A percentile compares a stretch with the other conserved stretches of the same genome.
phyloP scores from a whole-genome alignment of 2,888 invertebrate species.

The Spatulosminthurus flaviceps region DNA sequence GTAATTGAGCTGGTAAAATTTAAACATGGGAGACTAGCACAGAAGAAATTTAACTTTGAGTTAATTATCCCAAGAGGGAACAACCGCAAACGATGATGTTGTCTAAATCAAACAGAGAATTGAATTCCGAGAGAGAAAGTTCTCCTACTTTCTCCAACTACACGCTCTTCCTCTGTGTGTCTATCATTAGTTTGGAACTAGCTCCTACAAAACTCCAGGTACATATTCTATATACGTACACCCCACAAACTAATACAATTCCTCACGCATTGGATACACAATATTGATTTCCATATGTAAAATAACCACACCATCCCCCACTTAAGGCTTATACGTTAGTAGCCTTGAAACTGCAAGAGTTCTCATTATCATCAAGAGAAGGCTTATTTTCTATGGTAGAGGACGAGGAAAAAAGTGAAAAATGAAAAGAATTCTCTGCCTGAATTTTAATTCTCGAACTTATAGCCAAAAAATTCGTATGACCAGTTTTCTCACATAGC shows the following conservation, averaged over 20 bases:
- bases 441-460: neutral
- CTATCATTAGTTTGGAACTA: constrained; percentile 47
- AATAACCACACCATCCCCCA: neutral
- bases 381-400: neutral
- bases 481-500: too few relatives aligned
- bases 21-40: constrained; percentile 36
- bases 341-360: constrained; percentile 1
- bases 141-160: too few relatives aligned
- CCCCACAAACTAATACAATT: constrained; percentile 3
- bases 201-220: neutral
- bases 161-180: constrained; percentile 47
- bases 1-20: constrained; percentile 56
- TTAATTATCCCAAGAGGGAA: constrained; percentile 62
- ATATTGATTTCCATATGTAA: neutral
- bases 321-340: neutral
- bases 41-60: constrained; percentile 41
- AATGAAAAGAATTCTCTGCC: neutral
- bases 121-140: neutral
- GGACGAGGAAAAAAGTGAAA: neutral
- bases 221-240: neutral
- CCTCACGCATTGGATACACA: neutral
- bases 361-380: neutral
- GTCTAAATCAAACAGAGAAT: constrained; percentile 58
- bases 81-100: constrained; percentile 56
- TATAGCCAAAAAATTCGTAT: neutral